A percentile compares a stretch with the other conserved stretches of the same genome.
Evolutionary conservation across 2,888 invertebrate species (phyloP).

Genomic region (Siphonodentalium dalli): DNA sequence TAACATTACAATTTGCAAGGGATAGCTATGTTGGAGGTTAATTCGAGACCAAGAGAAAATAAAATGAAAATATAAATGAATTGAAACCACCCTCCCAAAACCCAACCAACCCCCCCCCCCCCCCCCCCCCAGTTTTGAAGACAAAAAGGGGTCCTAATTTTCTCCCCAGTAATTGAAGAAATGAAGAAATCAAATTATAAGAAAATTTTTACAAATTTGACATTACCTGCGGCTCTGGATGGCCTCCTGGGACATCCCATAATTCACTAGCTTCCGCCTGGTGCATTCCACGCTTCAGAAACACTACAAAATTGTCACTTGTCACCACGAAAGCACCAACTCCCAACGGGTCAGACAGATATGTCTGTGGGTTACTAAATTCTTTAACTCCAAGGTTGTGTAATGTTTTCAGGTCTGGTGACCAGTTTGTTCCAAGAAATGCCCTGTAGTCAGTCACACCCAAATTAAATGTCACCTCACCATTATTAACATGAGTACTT

Average conservation of each 20-base stretch:
- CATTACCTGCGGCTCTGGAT: slow-evolving; percentile 65
- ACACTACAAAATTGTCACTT: slow-evolving; percentile 56
- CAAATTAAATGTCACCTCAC: slow-evolving; percentile 38
- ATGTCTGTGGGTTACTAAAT: slow-evolving; percentile 54
- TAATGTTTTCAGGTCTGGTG: slow-evolving; percentile 46
- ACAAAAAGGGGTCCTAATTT: no score
- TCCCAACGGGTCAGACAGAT: slow-evolving; percentile 64
- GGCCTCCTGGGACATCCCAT: slow-evolving; percentile 66
- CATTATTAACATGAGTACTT: slow-evolving; percentile 12
- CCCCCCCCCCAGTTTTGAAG: no score
- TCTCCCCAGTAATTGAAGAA: no score
- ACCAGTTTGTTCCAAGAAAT: slow-evolving; percentile 64
- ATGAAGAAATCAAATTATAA: no score
- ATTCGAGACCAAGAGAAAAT: neutral
- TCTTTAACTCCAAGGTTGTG: slow-evolving; percentile 42
- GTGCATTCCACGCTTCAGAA: slow-evolving; percentile 60
- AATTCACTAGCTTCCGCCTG: slow-evolving; percentile 64
- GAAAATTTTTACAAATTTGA: no score
- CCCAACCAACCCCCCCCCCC: no score
- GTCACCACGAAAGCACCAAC: slow-evolving; percentile 65
- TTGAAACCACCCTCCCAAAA: neutral
- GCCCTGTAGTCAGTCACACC: slow-evolving; percentile 65
- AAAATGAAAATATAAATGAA: neutral
- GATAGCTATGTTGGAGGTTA: no score
- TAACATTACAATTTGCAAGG: no score